A percentile compares a stretch with the other conserved stretches of the same genome.
phyloP scores from a whole-genome alignment of 2,113 vertebrate genomes.

The Ptilorrhoa leucosticta region DNA sequence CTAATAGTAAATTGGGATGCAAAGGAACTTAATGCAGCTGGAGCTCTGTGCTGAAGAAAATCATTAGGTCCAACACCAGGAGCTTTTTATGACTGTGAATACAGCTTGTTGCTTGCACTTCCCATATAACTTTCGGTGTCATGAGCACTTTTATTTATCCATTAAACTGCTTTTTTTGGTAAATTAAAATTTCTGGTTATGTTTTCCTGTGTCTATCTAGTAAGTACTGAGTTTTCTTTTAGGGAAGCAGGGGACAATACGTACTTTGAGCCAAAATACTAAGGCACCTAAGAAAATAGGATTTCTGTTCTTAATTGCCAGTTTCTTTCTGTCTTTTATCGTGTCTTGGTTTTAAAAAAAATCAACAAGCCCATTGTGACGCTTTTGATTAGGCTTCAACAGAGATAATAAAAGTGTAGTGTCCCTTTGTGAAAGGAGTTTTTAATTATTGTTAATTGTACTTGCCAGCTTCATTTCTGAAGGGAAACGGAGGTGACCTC shows the following conservation, averaged over 20 bases:
- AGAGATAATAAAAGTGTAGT: slow-evolving; percentile 40
- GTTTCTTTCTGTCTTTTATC: not conserved
- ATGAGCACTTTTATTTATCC: not conserved
- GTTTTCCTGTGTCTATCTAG: not conserved
- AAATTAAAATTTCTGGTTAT: not conserved
- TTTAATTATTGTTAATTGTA: slow-evolving; percentile 34
- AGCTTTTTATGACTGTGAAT: not conserved
- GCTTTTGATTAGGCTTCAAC: not conserved
- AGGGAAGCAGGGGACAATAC: not conserved
- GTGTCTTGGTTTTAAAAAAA: not conserved
- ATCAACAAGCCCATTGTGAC: slow-evolving; percentile 1
- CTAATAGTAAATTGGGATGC: not conserved
- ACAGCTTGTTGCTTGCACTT: not conserved
- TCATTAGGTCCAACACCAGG: not conserved
- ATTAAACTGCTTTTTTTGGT: not conserved
- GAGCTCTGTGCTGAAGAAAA: not conserved
- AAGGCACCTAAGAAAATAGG: not conserved
- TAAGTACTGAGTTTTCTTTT: not conserved
- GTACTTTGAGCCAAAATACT: not conserved
- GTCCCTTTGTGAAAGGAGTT: slow-evolving; percentile 56
- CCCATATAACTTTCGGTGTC: not conserved
- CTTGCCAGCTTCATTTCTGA: slow-evolving; percentile 5
- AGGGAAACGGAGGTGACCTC: slow-evolving; percentile 42
- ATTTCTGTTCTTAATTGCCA: not conserved
- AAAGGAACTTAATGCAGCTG: not conserved